phyloP scores from a whole-genome alignment of 2,113 vertebrate genomes.

The Dascyllus trimaculatus region DNA sequence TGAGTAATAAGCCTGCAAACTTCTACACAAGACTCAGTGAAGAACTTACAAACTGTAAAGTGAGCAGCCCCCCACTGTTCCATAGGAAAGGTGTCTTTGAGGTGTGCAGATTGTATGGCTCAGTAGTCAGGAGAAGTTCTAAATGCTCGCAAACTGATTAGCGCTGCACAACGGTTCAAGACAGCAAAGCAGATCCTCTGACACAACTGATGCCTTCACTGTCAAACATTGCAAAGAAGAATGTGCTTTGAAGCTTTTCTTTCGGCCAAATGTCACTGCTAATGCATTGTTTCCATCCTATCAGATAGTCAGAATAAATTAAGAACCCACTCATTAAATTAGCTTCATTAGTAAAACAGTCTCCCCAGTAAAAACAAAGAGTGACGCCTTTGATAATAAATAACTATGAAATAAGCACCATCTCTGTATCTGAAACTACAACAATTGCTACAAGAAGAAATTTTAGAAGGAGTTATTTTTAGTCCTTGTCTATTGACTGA shows the following conservation, averaged over 20 bases:
- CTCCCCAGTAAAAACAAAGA: conserved; percentile 46
- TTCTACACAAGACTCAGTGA: conserved; percentile 80
- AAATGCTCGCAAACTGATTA: conserved; percentile 79
- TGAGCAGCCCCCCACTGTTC: conserved; percentile 77
- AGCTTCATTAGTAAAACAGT: conserved; percentile 41
- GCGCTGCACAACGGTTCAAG: conserved; percentile 73
- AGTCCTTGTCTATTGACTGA: conserved; percentile 76
- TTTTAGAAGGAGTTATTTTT: conserved; percentile 80
- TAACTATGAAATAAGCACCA: conserved; percentile 17
- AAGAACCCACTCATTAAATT: conserved; percentile 44
- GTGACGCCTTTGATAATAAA: conserved; percentile 44
- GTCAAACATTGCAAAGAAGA: conserved; percentile 68
- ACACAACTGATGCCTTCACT: conserved; percentile 74
- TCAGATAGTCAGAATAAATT: conserved; percentile 59
- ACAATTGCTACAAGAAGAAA: conserved; percentile 53
- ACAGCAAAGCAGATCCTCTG: conserved; percentile 70
- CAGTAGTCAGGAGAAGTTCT: conserved; percentile 71
- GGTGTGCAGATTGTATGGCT: conserved; percentile 79
- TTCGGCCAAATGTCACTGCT: conserved; percentile 65
- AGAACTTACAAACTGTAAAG: conserved; percentile 78
- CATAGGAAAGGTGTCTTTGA: conserved; percentile 85
- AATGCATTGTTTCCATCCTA: conserved; percentile 46
- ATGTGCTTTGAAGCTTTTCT: conserved; percentile 61
- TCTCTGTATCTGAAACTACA: conserved; percentile 39
- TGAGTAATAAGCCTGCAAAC: conserved; percentile 84